Conservation (phyloP, 1,140 invertebrate species). For the Bombus difficillimus region DNA sequence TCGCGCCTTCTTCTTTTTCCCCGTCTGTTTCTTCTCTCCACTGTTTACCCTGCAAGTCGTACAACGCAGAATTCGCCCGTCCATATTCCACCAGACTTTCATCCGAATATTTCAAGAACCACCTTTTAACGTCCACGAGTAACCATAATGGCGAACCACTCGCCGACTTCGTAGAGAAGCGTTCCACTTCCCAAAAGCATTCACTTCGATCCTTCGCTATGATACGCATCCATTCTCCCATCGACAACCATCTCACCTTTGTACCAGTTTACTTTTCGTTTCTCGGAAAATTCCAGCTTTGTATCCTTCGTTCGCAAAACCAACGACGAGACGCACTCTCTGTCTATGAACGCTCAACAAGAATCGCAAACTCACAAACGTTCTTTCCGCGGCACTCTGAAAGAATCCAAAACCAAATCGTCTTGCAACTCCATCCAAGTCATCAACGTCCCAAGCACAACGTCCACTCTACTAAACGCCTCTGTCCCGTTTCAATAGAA, state of each 20-base stretch:
- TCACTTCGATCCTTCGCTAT: neutral
- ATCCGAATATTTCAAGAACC: neutral
- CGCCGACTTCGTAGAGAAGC: neutral
- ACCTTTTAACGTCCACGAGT: constrained; percentile 27
- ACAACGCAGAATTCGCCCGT: constrained; percentile 12
- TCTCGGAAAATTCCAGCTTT: constrained; percentile 27
- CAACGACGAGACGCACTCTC: neutral
- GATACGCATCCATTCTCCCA: constrained; percentile 21
- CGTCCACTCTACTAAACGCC: constrained; percentile 43
- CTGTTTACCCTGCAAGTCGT: constrained; percentile 47
- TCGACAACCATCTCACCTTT: constrained; percentile 10
- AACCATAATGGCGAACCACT: constrained; percentile 39
- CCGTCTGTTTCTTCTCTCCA: constrained; percentile 16
- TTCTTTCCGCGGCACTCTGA: neutral
- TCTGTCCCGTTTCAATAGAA: constrained; percentile 12
- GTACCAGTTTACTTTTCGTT: constrained; percentile 24
- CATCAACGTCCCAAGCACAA: constrained; percentile 42
- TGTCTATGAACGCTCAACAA: neutral
- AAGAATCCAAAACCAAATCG: constrained; percentile 66
- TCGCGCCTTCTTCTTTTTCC: neutral
- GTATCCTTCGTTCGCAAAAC: constrained; percentile 26
- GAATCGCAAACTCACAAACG: neutral
- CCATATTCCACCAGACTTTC: constrained; percentile 7
- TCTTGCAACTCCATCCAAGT: constrained; percentile 66
- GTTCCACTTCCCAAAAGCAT: constrained; percentile 18